phyloP scores from a whole-genome alignment of 1,140 invertebrate genomes.

The Drosophila bifasciata region DNA sequence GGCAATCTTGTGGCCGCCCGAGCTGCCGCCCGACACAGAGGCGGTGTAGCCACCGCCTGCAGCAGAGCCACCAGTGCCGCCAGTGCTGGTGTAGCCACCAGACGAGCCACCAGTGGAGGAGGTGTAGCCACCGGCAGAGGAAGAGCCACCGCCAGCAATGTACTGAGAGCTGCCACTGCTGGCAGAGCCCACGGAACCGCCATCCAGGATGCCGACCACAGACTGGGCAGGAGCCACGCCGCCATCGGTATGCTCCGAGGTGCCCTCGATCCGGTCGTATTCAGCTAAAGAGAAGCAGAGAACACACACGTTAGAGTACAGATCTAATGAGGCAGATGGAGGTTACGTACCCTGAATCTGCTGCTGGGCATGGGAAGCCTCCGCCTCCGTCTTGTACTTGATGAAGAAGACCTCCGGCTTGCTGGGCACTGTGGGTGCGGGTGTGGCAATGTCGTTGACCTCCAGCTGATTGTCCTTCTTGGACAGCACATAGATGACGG shows the following conservation, averaged over 20 bases:
- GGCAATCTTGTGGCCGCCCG: constrained; percentile 34
- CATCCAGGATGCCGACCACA: constrained; percentile 77
- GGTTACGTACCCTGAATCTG: constrained; percentile 73
- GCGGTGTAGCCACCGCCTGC: neutral
- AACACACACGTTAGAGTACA: too few relatives aligned
- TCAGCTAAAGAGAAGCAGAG: constrained; percentile 41
- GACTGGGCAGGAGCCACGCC: constrained; percentile 76
- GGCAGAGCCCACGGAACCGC: constrained; percentile 33
- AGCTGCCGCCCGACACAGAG: constrained; percentile 24
- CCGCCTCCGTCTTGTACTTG: constrained; percentile 89
- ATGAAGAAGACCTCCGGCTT: constrained; percentile 92
- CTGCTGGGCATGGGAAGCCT: constrained; percentile 79
- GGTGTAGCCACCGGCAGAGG: constrained; percentile 13
- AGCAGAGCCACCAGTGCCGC: constrained; percentile 18
- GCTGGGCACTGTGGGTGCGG: constrained; percentile 89
- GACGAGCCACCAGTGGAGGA: constrained; percentile 3
- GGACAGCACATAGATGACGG: constrained; percentile 92
- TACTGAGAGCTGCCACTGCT: constrained; percentile 31
- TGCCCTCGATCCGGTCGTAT: constrained; percentile 78
- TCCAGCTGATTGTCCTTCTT: constrained; percentile 89
- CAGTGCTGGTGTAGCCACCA: neutral
- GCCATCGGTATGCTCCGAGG: constrained; percentile 74
- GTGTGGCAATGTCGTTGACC: constrained; percentile 88
- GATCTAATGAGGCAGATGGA: too few relatives aligned
- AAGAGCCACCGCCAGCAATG: constrained; percentile 1